Base-by-base conservation (phyloP, 2,797 vertebrate genomes). In the Crypturellus tataupa region DNA sequence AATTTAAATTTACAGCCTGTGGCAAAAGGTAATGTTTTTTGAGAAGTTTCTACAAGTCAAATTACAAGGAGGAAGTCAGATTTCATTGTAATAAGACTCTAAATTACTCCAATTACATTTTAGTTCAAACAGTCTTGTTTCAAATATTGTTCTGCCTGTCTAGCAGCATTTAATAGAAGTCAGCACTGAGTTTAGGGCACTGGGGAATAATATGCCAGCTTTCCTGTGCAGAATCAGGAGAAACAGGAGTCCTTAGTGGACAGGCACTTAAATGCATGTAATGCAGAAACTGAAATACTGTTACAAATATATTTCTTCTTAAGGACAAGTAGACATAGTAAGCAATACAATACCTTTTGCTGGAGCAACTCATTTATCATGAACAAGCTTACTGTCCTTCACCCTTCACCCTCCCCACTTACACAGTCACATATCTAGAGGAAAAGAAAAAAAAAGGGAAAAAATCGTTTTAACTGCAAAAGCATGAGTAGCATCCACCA, bases 1-100 rank as follows among this genome's bases (percentile, higher is more conserved):
- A 97, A 97, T 97, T 95, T 95, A 96, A 97, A 96, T 97, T 85
- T 94, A 91, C 85, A 96, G 80, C 94, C 90, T 78, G 58, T 96
- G 76, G 86, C 93, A 94, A 97, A 97, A 96, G 68, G 72, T 95
- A 94, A 93, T 81, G 84, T 59, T 95, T 96, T 97, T 91, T 88
- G 84, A 95, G 82, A 94, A 68, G 53, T 95, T 96, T 95, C 78
- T 94, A 91, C 92, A 75, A 95, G 85, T 94, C 85, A 91, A 84
- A 96, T 96, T 97, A 94, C 49, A 95, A 90, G 68, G 59, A 91
- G 69, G 71, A 87, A 97, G 95, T 96, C 90, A 94, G 80, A 93
- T 95, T 96, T 96, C 92, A 91, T 94, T 95, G 91, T 91, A 97
- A 95, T 95, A 97, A 97, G 85, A 67, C 53, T 89, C 95, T 95